Evolutionary conservation across 2,113 vertebrate genomes (phyloP).

Genomic region (Uria lomvia): DNA sequence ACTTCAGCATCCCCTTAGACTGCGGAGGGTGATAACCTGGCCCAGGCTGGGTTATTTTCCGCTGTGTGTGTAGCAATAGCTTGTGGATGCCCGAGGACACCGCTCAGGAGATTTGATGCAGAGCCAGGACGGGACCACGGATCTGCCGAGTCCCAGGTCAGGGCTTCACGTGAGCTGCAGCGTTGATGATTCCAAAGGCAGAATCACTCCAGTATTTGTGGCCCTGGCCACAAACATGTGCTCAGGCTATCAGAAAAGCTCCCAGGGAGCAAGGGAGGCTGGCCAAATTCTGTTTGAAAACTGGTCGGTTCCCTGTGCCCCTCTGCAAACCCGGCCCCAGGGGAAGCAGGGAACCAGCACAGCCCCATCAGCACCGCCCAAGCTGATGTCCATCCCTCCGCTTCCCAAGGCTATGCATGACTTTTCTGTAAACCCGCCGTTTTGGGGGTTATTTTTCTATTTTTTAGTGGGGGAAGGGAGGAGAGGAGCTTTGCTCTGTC

Average conservation of each 20-base stretch:
- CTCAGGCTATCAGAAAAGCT: neutral
- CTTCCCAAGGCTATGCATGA: neutral
- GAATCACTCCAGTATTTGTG: neutral
- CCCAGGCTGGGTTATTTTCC: neutral
- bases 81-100: neutral
- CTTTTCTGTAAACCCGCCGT: neutral
- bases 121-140: neutral
- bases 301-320: neutral
- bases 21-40: rapidly evolving
- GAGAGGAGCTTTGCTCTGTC: neutral
- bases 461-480: neutral
- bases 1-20: neutral
- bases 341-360: neutral
- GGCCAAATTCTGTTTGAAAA: neutral
- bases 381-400: neutral
- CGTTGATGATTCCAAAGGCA: neutral
- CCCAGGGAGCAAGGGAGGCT: neutral
- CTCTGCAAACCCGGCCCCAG: neutral
- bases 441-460: neutral
- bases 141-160: neutral
- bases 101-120: neutral
- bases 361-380: neutral
- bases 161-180: neutral
- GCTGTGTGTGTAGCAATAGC: neutral
- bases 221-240: neutral